Evolutionary conservation across 2,113 vertebrate species (phyloP).

Genomic region (Lichenostomus cassidix): DNA sequence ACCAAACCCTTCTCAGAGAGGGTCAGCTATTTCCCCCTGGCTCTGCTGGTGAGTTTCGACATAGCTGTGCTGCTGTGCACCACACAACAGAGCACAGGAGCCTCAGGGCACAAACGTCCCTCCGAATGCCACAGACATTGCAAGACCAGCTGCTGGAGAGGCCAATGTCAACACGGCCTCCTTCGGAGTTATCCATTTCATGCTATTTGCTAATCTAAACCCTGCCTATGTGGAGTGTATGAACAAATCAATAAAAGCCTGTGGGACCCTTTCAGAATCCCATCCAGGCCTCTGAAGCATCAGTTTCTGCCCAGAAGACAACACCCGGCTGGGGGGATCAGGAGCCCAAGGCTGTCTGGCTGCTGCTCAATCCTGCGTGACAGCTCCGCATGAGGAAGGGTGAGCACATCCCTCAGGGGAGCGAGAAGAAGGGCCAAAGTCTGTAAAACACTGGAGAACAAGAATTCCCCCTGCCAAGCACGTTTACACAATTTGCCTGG

Average conservation of each 20-base stretch:
- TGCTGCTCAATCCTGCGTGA: not conserved
- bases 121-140: not conserved
- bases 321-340: not conserved
- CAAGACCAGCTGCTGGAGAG: not conserved
- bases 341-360: accelerated
- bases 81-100: not conserved
- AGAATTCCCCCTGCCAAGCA: constrained; percentile 36
- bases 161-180: not conserved
- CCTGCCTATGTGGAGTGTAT: not conserved
- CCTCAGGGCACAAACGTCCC: not conserved
- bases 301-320: not conserved
- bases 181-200: not conserved
- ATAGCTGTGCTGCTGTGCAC: not conserved
- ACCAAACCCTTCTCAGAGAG: not conserved
- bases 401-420: not conserved
- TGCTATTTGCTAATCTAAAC: not conserved
- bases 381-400: not conserved
- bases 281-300: not conserved
- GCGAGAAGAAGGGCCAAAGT: constrained; percentile 22
- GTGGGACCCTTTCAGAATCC: not conserved
- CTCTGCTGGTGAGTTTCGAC: accelerated
- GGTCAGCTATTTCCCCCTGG: not conserved
- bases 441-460: not conserved
- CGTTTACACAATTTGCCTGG: constrained; percentile 20
- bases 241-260: not conserved